A percentile compares a stretch with the other conserved stretches of the same genome.
phyloP scores from a whole-genome alignment of 1,140 invertebrate genomes.

The Drosophila paulistorum region DNA sequence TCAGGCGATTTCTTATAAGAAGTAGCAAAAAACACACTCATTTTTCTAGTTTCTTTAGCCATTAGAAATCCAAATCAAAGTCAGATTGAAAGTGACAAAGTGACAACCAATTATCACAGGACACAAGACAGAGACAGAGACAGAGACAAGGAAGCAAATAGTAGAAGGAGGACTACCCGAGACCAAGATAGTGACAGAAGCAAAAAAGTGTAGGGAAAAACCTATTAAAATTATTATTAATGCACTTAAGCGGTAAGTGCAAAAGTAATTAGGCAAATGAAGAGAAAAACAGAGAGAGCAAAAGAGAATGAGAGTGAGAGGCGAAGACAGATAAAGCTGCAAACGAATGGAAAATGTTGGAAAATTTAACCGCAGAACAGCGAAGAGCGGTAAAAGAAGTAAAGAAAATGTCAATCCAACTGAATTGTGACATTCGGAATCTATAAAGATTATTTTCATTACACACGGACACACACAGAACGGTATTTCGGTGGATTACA shows the following conservation, averaged over 20 bases:
- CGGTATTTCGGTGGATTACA: conserved; percentile 1
- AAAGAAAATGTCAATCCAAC: neutral
- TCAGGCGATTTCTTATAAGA: too few relatives aligned
- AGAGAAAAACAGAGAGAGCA: neutral
- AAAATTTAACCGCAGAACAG: neutral
- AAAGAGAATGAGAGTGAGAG: neutral
- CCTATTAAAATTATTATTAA: conserved; percentile 3
- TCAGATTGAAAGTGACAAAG: conserved; percentile 2
- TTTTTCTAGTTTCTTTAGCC: neutral
- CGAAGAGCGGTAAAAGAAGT: neutral
- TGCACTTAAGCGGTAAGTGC: conserved; percentile 5
- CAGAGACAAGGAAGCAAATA: neutral
- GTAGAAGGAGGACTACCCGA: neutral
- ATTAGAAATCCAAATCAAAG: neutral
- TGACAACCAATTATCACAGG: neutral
- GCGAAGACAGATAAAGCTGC: neutral
- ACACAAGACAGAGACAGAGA: neutral
- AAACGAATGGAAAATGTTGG: neutral
- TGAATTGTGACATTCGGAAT: neutral
- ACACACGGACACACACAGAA: neutral
- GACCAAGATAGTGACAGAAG: neutral
- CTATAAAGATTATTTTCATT: conserved; percentile 10
- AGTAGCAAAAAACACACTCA: too few relatives aligned
- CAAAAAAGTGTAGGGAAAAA: neutral
- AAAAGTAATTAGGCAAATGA: conserved; percentile 8